These are phyloP conservation scores for Xylocopa sonorina DNA, from an alignment of 1,140 invertebrate species.

Conservation along the genomic window DNA sequence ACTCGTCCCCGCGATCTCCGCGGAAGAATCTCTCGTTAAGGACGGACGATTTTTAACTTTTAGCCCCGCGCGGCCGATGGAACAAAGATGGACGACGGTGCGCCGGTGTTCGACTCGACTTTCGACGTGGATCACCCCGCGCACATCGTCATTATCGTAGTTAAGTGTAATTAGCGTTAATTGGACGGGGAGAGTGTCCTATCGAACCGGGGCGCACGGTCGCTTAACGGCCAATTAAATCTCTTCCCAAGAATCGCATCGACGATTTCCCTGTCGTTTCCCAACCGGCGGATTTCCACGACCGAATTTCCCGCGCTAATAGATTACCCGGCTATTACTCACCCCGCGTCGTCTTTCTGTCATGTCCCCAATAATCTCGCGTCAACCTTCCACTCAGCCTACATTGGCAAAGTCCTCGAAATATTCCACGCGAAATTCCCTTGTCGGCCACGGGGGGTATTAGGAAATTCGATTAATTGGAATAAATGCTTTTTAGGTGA, in stretches of 20 bases:
- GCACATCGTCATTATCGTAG: constrained; percentile 55
- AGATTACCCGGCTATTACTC: neutral
- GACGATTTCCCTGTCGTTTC: constrained; percentile 20
- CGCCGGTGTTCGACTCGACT: constrained; percentile 9
- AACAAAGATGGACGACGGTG: neutral
- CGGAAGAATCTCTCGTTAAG: neutral
- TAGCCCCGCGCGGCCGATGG: too few species aligned
- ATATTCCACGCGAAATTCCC: too few species aligned
- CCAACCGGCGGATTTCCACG: neutral
- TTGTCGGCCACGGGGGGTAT: too few species aligned
- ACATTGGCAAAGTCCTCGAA: too few species aligned
- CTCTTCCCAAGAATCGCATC: constrained; percentile 48
- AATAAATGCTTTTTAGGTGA: too few species aligned
- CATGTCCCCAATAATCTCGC: neutral
- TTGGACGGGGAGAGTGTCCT: constrained; percentile 44
- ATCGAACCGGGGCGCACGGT: constrained; percentile 36
- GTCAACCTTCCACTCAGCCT: neutral
- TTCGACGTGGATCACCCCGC: constrained; percentile 40
- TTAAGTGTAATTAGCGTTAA: constrained; percentile 64
- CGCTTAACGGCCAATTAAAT: constrained; percentile 66
- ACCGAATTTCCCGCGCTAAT: constrained; percentile 6
- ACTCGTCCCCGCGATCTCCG: neutral
- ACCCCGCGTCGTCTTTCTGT: neutral
- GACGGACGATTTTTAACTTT: neutral
- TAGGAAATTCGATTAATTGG: too few species aligned